phyloP scores from a whole-genome alignment of 2,888 invertebrate genomes.

The Acrobasis consociella region DNA sequence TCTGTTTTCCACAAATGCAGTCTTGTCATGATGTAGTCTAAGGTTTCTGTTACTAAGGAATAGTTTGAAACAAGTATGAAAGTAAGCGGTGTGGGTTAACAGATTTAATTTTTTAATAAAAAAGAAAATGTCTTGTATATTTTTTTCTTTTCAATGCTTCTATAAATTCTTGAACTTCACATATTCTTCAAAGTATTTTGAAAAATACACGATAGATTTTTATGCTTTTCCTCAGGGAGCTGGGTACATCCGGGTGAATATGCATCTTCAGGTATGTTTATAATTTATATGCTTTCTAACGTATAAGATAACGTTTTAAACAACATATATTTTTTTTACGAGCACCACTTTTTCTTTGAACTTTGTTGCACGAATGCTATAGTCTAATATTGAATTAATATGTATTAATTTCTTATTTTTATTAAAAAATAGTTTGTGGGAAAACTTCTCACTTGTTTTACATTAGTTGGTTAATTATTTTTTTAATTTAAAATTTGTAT shows the following conservation, averaged over 20 bases:
- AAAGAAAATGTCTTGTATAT: too few relatives aligned
- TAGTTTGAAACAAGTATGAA: too few relatives aligned
- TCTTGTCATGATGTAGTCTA: too few relatives aligned
- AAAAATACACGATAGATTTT: conserved; percentile 2
- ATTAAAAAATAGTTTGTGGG: not conserved
- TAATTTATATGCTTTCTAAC: conserved; percentile 36
- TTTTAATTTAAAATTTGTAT: too few relatives aligned
- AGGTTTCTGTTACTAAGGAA: too few relatives aligned
- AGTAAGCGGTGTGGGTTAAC: too few relatives aligned
- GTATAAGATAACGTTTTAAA: not conserved
- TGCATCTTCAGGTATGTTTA: conserved; percentile 95
- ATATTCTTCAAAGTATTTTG: not conserved
- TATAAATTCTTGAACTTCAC: too few relatives aligned
- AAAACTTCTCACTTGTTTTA: not conserved
- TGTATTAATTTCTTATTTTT: not conserved
- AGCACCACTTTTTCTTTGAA: not conserved
- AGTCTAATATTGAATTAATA: not conserved
- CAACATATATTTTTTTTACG: not conserved
- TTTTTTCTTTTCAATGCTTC: too few relatives aligned
- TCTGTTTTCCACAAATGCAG: too few relatives aligned
- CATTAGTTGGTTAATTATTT: too few relatives aligned
- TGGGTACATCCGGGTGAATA: conserved; percentile 99
- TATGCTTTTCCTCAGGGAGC: conserved; percentile 86
- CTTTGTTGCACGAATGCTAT: not conserved
- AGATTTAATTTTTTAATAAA: too few relatives aligned